These are phyloP conservation scores for Acanthiza pusilla DNA, from an alignment of 2,797 vertebrate species.

Conservation along the genomic window DNA sequence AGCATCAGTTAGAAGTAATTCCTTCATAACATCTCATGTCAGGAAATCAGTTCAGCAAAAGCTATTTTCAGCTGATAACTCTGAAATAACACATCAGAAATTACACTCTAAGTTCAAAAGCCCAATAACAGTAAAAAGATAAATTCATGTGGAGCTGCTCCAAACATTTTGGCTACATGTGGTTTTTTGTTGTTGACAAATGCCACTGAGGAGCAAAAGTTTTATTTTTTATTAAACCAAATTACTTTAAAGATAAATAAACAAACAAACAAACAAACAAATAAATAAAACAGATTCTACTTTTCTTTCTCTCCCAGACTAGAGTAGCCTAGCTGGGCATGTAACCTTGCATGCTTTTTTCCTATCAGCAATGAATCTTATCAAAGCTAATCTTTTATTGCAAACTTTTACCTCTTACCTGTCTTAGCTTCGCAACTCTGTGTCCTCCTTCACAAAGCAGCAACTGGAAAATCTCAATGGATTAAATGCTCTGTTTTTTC, in stretches of 20 bases:
- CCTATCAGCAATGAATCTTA: background rate
- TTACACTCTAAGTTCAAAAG: background rate
- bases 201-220: background rate
- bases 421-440: background rate
- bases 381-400: background rate
- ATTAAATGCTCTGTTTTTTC: background rate
- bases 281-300: background rate
- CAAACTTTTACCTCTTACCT: background rate
- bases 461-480: background rate
- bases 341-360: background rate
- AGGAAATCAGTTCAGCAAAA: conserved; percentile 6
- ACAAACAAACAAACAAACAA: background rate
- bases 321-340: background rate
- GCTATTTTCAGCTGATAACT: background rate
- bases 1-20: background rate
- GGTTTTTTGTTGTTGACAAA: background rate
- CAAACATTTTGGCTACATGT: background rate
- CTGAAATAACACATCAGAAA: background rate
- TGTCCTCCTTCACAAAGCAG: background rate
- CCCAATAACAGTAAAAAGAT: background rate
- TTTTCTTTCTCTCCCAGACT: background rate
- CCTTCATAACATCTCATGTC: background rate
- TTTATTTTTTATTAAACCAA: background rate
- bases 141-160: background rate
- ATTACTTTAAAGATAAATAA: background rate